Conservation (phyloP, 2,888 invertebrate genomes). For the Hermodice carunculata region DNA sequence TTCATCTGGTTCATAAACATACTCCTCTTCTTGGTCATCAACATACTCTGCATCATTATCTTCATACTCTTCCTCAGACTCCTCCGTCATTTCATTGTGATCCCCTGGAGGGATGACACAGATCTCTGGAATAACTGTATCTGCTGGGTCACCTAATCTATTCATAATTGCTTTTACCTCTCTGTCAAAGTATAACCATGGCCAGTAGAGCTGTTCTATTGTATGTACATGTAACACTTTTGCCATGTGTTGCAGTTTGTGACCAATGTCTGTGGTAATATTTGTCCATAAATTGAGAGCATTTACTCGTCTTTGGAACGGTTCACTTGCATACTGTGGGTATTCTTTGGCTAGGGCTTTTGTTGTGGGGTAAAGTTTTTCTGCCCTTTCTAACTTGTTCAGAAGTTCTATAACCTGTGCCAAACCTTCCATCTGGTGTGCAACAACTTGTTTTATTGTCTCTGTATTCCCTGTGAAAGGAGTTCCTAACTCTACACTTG, state of each 20-base stretch:
- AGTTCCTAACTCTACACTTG: too few relatives aligned
- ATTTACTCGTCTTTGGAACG: slow-evolving; percentile 79
- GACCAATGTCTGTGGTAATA: slow-evolving; percentile 85
- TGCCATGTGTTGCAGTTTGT: slow-evolving; percentile 80
- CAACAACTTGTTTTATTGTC: too few relatives aligned
- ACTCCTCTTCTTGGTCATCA: slow-evolving; percentile 34
- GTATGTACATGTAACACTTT: slow-evolving; percentile 56
- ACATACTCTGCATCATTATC: slow-evolving; percentile 7
- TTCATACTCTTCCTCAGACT: slow-evolving; percentile 5
- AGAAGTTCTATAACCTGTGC: slow-evolving; percentile 81
- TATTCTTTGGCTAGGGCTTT: slow-evolving; percentile 83
- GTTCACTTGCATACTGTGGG: slow-evolving; percentile 77
- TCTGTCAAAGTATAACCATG: slow-evolving; percentile 54
- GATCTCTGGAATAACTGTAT: slow-evolving; percentile 5
- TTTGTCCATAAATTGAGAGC: slow-evolving; percentile 94
- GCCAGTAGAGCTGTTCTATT: slow-evolving; percentile 59
- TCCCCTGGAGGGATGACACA: neutral
- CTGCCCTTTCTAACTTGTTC: slow-evolving; percentile 81
- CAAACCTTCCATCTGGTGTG: slow-evolving; percentile 82
- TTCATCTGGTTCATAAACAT: slow-evolving; percentile 13
- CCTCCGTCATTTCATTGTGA: too few relatives aligned
- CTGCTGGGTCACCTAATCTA: slow-evolving; percentile 7
- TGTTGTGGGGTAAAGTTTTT: slow-evolving; percentile 86
- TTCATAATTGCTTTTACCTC: too few relatives aligned
- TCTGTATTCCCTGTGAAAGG: too few relatives aligned